Base-by-base conservation (phyloP, 1,140 invertebrate species). In the Drosophila mayri region DNA sequence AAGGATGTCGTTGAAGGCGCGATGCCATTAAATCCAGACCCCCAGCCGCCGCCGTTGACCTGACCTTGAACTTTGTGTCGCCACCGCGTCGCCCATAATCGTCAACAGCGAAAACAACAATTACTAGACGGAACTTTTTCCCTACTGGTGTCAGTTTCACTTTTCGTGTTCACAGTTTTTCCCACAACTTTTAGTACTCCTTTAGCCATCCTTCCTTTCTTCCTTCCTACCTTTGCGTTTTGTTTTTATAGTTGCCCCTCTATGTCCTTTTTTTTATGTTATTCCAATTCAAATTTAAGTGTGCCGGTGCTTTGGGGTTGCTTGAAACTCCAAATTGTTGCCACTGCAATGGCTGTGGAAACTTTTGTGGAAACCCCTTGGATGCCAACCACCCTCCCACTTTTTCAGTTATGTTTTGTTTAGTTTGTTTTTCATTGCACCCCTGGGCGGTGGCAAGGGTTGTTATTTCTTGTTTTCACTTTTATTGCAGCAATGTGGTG, bases 41-140 rank as follows among this genome's bases (percentile, higher is more conserved):
- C 40, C 55, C 66, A 43, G 18, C 30, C 14, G 16, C 40, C 46
- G 25, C 18, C 22, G 37, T 30, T 77, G 63, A 65, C 67, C 60
- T 40, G 76, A 76, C 83, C 83, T 87, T 86, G 83, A 86, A 86
- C 83, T 86, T 78, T 70, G 30, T 58, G 83, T 54, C 79, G 83
- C 59, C 82, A 76, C 20, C 52, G 50, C 18, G 76, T 68, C 83
- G 79, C 74, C 58, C 78, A 68, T 67, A 79, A 78, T 62, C 60
- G 65, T 67, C 65, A 70, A 16, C 55, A 35, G 58, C 35, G 52
- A 16, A 22, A 60, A 78, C 37, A 78, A 32, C 47, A 82, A 61
- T 35, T 68, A 54, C 43, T 22, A 52, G 44, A 38, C 43, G 58
- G 62, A 86, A 67, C 70, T 86, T 86, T 79, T 40, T 52, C 35